These are phyloP conservation scores for Nyctibius grandis DNA, from an alignment of 2,797 vertebrate species.

Conservation along the genomic window DNA sequence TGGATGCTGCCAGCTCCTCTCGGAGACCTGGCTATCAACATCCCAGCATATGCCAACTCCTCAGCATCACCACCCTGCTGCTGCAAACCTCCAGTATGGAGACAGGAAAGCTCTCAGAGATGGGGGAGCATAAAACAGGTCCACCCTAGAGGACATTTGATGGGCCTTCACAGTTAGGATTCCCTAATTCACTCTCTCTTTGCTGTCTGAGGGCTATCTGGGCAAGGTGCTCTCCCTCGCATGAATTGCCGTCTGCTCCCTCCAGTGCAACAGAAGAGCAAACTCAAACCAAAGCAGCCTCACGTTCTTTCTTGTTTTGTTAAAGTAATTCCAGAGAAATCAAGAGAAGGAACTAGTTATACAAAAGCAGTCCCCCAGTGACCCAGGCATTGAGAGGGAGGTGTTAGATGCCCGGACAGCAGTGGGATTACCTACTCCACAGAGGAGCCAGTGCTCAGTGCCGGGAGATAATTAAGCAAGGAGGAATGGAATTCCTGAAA, in stretches of 20 bases:
- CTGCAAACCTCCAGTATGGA: neutral
- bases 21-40: neutral
- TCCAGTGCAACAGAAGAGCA: neutral
- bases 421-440: neutral
- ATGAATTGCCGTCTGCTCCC: neutral
- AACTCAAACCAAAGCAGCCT: neutral
- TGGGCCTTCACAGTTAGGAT: neutral
- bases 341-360: neutral
- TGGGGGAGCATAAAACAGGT: neutral
- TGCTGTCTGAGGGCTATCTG: neutral
- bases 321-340: neutral
- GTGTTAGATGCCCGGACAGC: neutral
- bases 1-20: neutral
- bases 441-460: neutral
- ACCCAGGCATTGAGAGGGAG: neutral
- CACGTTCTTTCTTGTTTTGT: neutral
- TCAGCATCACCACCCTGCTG: neutral
- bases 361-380: neutral
- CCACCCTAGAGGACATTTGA: neutral
- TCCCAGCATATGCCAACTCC: neutral
- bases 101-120: neutral
- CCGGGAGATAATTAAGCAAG: neutral
- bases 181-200: neutral
- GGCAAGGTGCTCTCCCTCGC: neutral
- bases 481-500: neutral